A percentile compares a stretch with the other conserved stretches of the same genome.
Conservation (phyloP, 2,797 vertebrate species). For the Myotis daubentonii region DNA sequence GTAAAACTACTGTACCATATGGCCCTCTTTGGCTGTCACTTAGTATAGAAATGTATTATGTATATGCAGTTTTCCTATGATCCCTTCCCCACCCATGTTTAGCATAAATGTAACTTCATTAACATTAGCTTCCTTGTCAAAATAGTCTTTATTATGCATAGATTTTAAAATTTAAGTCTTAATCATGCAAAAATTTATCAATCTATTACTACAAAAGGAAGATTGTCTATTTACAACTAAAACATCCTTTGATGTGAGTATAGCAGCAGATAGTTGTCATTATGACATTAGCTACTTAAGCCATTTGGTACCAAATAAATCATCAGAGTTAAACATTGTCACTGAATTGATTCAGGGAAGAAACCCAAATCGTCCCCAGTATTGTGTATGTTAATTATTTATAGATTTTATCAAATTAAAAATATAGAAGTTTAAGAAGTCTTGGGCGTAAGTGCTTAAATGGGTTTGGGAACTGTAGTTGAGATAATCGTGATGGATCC, state of each 20-base stretch:
- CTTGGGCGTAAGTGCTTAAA: neutral
- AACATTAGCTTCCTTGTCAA: neutral
- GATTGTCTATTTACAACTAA: neutral
- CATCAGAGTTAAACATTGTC: neutral
- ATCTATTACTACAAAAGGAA: neutral
- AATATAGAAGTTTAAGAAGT: neutral
- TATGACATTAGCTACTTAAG: neutral
- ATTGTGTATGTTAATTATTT: neutral
- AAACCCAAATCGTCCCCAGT: neutral
- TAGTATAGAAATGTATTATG: neutral
- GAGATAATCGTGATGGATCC: neutral
- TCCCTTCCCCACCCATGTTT: neutral
- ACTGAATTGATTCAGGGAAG: neutral
- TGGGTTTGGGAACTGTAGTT: neutral
- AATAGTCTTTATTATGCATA: neutral
- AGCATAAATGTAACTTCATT: neutral
- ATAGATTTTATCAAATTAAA: constrained; percentile 14
- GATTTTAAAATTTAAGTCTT: neutral
- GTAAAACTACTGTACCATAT: neutral
- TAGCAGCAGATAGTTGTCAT: neutral
- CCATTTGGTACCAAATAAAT: neutral
- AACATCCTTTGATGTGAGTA: neutral
- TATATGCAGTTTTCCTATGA: neutral
- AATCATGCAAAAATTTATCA: neutral
- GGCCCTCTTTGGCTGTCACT: neutral